phyloP scores from a whole-genome alignment of 2,888 invertebrate species.

The Alsophila aescularia region DNA sequence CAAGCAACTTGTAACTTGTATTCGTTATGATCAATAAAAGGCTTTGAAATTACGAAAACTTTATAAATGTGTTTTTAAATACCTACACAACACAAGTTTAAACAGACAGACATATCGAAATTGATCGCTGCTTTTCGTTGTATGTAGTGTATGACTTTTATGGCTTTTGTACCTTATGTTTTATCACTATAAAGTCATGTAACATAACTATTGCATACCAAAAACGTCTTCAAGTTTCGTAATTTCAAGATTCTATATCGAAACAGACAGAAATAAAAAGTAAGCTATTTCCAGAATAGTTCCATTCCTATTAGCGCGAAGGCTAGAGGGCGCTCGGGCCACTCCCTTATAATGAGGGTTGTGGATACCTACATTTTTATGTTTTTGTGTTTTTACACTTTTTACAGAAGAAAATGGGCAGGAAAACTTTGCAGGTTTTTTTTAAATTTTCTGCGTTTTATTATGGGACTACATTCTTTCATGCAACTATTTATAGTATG shows the following conservation, averaged over 20 bases:
- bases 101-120: too few species aligned
- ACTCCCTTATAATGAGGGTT: constrained; percentile 61
- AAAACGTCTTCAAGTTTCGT: too few species aligned
- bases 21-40: too few species aligned
- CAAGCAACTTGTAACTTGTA: too few species aligned
- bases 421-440: background rate
- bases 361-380: constrained; percentile 31
- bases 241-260: background rate
- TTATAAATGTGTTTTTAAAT: background rate
- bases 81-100: background rate
- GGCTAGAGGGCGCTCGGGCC: constrained; percentile 46
- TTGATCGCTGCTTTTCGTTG: too few species aligned
- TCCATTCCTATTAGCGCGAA: constrained; percentile 49
- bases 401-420: background rate
- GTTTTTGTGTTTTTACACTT: background rate
- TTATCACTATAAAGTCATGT: too few species aligned
- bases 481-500: too few species aligned
- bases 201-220: too few species aligned
- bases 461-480: too few species aligned
- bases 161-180: too few species aligned
- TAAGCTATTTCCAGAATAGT: constrained; percentile 41
- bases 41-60: too few species aligned
- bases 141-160: too few species aligned
- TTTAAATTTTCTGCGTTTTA: background rate
- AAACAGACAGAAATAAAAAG: constrained; percentile 27